Base-by-base conservation (phyloP, 2,797 vertebrate species). In the Lepidocolaptes lacrymiger region DNA sequence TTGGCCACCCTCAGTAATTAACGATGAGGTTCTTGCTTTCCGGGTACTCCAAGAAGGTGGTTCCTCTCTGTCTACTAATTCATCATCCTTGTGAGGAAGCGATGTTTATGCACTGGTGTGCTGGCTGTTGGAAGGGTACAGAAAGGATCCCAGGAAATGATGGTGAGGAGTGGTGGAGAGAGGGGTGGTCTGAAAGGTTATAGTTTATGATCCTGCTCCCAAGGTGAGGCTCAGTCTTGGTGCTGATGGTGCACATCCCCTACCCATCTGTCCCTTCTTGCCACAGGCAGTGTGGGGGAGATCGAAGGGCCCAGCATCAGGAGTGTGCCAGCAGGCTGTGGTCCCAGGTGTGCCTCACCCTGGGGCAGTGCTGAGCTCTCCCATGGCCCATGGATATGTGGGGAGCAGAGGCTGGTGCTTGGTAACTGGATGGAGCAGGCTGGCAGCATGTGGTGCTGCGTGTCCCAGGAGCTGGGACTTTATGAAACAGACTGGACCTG, bases 311-410 rank as follows among this genome's bases (percentile, higher is more conserved):
- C 26, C 28, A 13, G 30, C 37, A 41, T 17, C 26, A 46, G 75
- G 14, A 19, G 5, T 28, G 44, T 67, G 63, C 21, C 78, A 41
- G 51, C 39, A 36, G 44, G 56, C 66, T 61, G 39, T 28, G 20
- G 24, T 43, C 36, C n/a, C 36, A 44, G 44, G 54, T 62, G 24
- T 75, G 72, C 52, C 23, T 67, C 71, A 10, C 22, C 66, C 32
- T 7, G 36, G 12, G 19, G 12, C 52, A 63, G n/a, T 27, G 71
- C 52, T 3, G 7, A 76, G 41, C 68, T 77, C 55, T 14, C 9
- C 0, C 3, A 6, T n/a, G 62, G 36, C 19, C 3, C 22, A 7
- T 24, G 37, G 7, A 48, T 52, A 14, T 2, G 1, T 1, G 4
- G 12, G 34, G n/a, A 71, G 32, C 26, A 13, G 32, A 28, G 34